Evolutionary conservation across 2,797 vertebrate genomes (phyloP), one percentile per base, ranked within the genome.

Genomic region (Knipowitschia caucasica): DNA sequence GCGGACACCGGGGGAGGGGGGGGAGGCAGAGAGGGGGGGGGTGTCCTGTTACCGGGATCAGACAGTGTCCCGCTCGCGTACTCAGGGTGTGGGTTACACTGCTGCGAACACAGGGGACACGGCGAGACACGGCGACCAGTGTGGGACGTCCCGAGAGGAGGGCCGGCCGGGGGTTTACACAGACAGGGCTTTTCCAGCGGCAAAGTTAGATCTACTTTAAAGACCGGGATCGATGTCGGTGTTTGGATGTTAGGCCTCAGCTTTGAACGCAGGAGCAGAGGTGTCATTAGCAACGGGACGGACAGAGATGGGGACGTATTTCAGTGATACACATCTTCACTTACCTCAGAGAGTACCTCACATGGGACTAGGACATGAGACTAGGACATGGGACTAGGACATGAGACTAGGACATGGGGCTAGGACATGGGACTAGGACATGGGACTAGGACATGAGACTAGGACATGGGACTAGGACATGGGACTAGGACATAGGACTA

Each of bases 21-120:
- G 70, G 58, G 76, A 78, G 70, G 79, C 82, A 76, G n/a, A n/a
- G 79, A 83, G 77, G 31, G 31, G 31, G 72, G 66, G 76, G 78
- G 81, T 85, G 85, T 74, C 78, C 23, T 68, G 83, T 88, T 87
- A 85, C 84, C 62, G 72, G 71, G 84, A 82, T 83, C 77, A 81
- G 77, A 84, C 69, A 38, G 50, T 52, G 44, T 69, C 78, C 78
- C 49, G 50, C 75, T 73, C 73, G 71, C 46, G 24, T 74, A 70
- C 69, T 73, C 59, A 65, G 75, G 84, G 85, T 87, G 81, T 87
- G 68, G 71, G 76, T 88, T 87, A 80, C 85, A 86, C 72, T 58
- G 11, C 20, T 38, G 33, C 27, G 27, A 42, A 66, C 73, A 81
- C 75, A 64, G 45, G 73, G 64, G 70, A 79, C 63, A 42, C 10